Evolutionary conservation across 2,888 invertebrate genomes (phyloP).

Genomic region (Meandrusa payeni): DNA sequence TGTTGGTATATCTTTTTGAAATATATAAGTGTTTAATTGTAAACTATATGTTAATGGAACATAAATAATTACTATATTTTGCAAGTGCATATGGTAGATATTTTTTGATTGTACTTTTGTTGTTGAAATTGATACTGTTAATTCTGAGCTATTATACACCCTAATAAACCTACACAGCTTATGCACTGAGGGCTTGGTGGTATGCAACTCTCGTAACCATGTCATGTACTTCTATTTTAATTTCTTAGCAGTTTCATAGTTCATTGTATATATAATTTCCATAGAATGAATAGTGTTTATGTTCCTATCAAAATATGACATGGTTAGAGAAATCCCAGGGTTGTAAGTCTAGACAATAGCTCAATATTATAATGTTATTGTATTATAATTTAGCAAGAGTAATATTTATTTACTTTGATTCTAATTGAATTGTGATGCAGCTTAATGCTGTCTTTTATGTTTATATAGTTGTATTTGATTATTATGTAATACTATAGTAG

Average conservation of each 20-base stretch:
- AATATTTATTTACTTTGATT: conserved; percentile 62
- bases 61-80: neutral
- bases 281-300: conserved; percentile 10
- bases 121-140: conserved; percentile 34
- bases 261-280: conserved; percentile 61
- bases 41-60: conserved; percentile 2
- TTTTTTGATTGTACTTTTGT: conserved; percentile 41
- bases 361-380: conserved; percentile 58
- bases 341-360: conserved; percentile 77
- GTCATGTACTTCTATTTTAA: conserved; percentile 44
- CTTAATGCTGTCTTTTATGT: conserved; percentile 65
- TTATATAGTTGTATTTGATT: conserved; percentile 56
- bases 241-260: conserved; percentile 40
- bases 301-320: conserved; percentile 46
- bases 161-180: conserved; percentile 63
- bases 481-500: conserved; percentile 47
- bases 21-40: conserved; percentile 15
- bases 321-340: conserved; percentile 75
- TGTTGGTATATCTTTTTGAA: conserved; percentile 3
- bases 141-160: conserved; percentile 61
- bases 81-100: neutral
- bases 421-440: conserved; percentile 66
- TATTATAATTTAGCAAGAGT: conserved; percentile 57
- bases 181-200: conserved; percentile 68
- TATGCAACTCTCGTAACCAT: conserved; percentile 74